These are phyloP conservation scores for Gorsachius goisagi DNA, from an alignment of 2,113 vertebrate species.

Conservation along the genomic window DNA sequence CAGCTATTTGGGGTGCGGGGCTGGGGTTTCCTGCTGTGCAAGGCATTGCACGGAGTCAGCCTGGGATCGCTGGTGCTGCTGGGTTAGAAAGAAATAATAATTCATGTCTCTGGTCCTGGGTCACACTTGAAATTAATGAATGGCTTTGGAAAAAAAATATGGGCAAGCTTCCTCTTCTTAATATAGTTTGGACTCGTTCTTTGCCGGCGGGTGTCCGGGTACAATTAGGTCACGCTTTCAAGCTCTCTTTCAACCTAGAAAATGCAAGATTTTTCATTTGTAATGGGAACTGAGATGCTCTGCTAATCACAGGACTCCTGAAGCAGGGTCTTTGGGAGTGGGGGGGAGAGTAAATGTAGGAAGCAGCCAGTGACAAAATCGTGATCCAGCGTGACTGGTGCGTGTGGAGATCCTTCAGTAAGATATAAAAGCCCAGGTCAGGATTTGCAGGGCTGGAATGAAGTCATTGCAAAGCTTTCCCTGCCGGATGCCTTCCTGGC, in stretches of 20 bases:
- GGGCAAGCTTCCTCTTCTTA: background rate
- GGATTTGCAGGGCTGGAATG: background rate
- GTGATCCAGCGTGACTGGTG: background rate
- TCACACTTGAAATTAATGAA: slow-evolving; percentile 14
- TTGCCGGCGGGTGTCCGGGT: background rate
- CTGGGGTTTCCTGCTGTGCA: background rate
- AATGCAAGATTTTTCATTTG: background rate
- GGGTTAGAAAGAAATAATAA: background rate
- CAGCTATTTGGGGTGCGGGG: background rate
- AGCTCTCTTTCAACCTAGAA: background rate
- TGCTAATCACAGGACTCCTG: background rate
- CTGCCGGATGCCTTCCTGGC: background rate
- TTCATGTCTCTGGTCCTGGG: background rate
- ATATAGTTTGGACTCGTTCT: background rate
- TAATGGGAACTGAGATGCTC: background rate
- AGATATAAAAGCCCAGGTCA: background rate
- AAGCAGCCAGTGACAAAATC: background rate
- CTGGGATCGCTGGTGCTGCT: background rate
- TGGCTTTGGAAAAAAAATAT: background rate
- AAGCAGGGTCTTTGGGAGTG: background rate
- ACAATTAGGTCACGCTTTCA: background rate
- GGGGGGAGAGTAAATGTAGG: background rate
- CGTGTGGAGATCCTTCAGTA: fast-evolving
- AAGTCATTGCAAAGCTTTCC: background rate
- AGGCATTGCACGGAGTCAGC: fast-evolving